Base-by-base conservation (phyloP, 2,113 vertebrate genomes). In the Meleagris gallopavo region DNA sequence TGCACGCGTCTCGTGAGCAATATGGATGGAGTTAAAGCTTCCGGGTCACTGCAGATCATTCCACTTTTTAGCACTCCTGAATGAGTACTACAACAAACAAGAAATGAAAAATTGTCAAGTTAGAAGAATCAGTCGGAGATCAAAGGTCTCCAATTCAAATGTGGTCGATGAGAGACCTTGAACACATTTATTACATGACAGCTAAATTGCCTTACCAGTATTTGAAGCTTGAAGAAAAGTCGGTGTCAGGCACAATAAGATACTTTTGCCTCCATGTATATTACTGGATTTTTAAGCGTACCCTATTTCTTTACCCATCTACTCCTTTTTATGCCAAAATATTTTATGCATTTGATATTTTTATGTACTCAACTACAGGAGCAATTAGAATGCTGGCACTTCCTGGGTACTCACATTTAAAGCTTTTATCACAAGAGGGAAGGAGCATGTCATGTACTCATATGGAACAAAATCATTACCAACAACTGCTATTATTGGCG, bases 401-500 rank as follows among this genome's bases (percentile, higher is more conserved):
- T 96, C 80, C 88, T 93, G 92, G 86, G 36, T 93, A 84, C 86
- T 90, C 93, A 74, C 65, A 95, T 69, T 94, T 86, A 86, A 90
- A 78, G 83, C 60, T 90, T 85, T 67, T 83, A 67, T 71, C 55
- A 88, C 61, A 83, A 86, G 69, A 78, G 52, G 78, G 58, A 60
- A 94, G 73, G 61, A 93, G 69, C 43, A 72, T 91, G 58, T 86
- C 46, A 82, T 75, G 61, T 93, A 90, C 76, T 86, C 58, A 72
- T 40, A 93, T 75, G 65, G 58, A 91, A 88, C 3, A 86, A 32
- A 92, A 91, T 75, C 34, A 3, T 83, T 91, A 95, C 48, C 91
- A 90, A 86, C 83, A 93, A 94, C 79, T 90, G 61, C 87, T 95
- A 93, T 95, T 95, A 94, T 80, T 93, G 85, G 79, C 57, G 72